These are phyloP conservation scores for Scortum barcoo DNA, from an alignment of 2,113 vertebrate genomes.

Conservation along the genomic window DNA sequence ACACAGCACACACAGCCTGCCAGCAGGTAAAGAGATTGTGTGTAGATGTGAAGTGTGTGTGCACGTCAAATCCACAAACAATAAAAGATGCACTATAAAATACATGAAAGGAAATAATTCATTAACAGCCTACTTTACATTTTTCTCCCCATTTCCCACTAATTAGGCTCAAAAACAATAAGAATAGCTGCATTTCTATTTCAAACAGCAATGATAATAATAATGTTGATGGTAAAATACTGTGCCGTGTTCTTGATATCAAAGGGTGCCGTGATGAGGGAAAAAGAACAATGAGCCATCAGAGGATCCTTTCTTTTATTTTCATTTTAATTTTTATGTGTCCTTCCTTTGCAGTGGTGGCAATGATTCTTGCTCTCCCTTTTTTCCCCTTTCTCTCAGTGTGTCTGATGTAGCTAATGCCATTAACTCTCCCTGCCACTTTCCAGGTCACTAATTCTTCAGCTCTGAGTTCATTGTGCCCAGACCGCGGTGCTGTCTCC, in stretches of 20 bases:
- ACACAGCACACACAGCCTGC: slow-evolving; percentile 11
- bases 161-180: slow-evolving; percentile 84
- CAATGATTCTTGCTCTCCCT: slow-evolving; percentile 51
- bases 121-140: slow-evolving; percentile 76
- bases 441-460: slow-evolving; percentile 99
- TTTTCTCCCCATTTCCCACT: slow-evolving; percentile 61
- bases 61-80: slow-evolving; percentile 61
- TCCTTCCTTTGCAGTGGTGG: slow-evolving; percentile 45
- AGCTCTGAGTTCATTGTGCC: slow-evolving; percentile 99
- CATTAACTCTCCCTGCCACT: slow-evolving; percentile 95
- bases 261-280: slow-evolving; percentile 63
- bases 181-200: slow-evolving; percentile 71
- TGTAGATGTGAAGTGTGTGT: slow-evolving; percentile 29
- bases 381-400: slow-evolving; percentile 80
- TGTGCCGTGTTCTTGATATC: slow-evolving; percentile 50
- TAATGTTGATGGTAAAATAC: slow-evolving; percentile 68
- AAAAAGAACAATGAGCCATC: slow-evolving; percentile 74
- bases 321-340: slow-evolving; percentile 65
- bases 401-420: slow-evolving; percentile 84
- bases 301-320: slow-evolving; percentile 62
- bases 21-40: slow-evolving; percentile 48
- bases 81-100: slow-evolving; percentile 67
- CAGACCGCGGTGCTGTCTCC: slow-evolving; percentile 97
- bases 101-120: slow-evolving; percentile 80
- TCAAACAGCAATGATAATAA: slow-evolving; percentile 70